These are phyloP conservation scores for Cheiracanthium punctorium DNA, from an alignment of 2,888 invertebrate species.

Conservation along the genomic window DNA sequence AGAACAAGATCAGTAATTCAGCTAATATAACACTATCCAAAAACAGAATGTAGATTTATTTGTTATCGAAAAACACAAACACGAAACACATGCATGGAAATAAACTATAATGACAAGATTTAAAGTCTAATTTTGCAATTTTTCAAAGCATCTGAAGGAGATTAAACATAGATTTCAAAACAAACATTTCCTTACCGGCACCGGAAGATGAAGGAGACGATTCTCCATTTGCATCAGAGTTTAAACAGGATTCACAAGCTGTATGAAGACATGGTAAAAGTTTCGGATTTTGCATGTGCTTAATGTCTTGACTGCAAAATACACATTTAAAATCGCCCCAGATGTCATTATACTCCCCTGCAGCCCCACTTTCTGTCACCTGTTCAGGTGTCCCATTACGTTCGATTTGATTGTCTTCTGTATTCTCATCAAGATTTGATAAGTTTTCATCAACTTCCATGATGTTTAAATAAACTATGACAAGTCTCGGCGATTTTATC, in stretches of 20 bases:
- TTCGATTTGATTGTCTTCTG: constrained; percentile 30
- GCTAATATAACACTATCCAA: no score
- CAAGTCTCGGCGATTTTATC: no score
- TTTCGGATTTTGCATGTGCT: constrained; percentile 81
- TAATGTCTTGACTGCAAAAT: constrained; percentile 78
- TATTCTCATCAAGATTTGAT: constrained; percentile 23
- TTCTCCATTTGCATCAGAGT: constrained; percentile 77
- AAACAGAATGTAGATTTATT: no score
- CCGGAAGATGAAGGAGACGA: constrained; percentile 36
- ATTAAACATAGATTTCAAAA: no score
- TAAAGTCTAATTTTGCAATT: no score
- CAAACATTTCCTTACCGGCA: constrained; percentile 23
- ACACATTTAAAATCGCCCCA: constrained; percentile 76
- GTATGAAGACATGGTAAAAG: constrained; percentile 92
- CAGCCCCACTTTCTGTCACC: constrained; percentile 56
- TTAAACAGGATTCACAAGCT: constrained; percentile 86
- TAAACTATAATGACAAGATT: no score
- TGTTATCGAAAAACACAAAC: no score
- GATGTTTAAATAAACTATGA: no score
- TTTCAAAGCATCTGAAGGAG: no score
- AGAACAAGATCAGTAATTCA: no score
- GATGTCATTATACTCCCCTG: constrained; percentile 26
- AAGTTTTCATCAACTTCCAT: constrained; percentile 42
- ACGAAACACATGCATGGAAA: no score
- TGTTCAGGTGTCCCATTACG: constrained; percentile 52